Conservation (phyloP, 2,113 vertebrate species). For the Capreolus pygargus region DNA sequence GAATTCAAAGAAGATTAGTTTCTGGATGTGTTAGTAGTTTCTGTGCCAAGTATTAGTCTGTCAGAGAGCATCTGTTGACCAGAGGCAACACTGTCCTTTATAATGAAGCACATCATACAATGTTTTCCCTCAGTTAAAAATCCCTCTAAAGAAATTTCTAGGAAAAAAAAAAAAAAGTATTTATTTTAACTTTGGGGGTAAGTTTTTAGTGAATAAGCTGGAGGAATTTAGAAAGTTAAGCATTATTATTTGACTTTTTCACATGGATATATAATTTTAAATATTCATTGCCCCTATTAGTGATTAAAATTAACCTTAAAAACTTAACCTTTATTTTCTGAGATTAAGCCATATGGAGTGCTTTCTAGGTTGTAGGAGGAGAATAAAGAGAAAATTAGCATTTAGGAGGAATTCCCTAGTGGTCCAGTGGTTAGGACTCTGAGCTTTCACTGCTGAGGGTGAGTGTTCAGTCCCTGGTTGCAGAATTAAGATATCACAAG, state of each 20-base stretch:
- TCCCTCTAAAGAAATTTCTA: background rate
- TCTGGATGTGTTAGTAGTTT: constrained; percentile 70
- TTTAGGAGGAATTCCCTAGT: background rate
- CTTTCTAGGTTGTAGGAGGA: background rate
- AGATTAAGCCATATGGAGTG: background rate
- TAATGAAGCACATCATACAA: background rate
- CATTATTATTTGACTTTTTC: constrained; percentile 20
- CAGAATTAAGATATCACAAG: background rate
- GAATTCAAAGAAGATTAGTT: constrained; percentile 61
- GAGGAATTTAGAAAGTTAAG: background rate
- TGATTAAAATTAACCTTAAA: background rate
- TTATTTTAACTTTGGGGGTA: background rate
- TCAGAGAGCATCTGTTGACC: constrained; percentile 32
- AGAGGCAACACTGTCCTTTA: background rate
- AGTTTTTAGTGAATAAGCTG: background rate
- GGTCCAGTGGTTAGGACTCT: background rate
- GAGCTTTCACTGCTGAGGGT: background rate
- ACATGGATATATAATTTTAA: background rate
- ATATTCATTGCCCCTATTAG: background rate
- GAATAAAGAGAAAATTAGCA: background rate
- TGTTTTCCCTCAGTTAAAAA: background rate
- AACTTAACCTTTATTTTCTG: background rate
- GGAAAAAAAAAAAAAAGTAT: background rate
- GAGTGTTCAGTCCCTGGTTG: background rate
- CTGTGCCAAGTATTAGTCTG: constrained; percentile 50